Conservation (phyloP, 2,113 vertebrate species). For the Vulpes vulpes region DNA sequence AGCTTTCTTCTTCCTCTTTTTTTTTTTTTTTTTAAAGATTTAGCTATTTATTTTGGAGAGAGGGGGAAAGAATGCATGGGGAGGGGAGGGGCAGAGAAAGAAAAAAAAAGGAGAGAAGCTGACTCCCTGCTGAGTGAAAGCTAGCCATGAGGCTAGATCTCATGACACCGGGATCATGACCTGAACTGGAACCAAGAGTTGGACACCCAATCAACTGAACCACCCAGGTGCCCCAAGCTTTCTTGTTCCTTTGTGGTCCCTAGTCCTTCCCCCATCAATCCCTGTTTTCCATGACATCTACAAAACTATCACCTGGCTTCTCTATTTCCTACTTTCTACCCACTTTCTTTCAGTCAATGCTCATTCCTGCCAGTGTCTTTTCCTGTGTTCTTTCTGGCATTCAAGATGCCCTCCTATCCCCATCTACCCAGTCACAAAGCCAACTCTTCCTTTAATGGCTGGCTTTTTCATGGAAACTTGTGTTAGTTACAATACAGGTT, state of each 20-base stretch:
- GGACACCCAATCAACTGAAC: not conserved
- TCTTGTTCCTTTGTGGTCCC: not conserved
- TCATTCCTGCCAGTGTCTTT: not conserved
- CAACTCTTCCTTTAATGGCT: slow-evolving; percentile 6
- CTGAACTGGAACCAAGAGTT: not conserved
- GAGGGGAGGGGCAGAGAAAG: not conserved
- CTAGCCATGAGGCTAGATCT: not conserved
- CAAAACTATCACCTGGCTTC: not conserved
- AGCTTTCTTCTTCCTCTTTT: not conserved
- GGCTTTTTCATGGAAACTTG: not conserved
- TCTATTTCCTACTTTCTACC: not conserved
- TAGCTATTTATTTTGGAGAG: not conserved
- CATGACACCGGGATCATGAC: not conserved
- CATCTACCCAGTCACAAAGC: not conserved
- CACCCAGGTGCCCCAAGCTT: not conserved
- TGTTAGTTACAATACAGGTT: not conserved
- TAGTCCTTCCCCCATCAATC: not conserved
- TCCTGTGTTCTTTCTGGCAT: not conserved
- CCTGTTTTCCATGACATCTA: not conserved
- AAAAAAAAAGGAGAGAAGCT: not conserved
- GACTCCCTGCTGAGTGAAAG: not conserved
- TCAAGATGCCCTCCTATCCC: not conserved
- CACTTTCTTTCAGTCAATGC: not conserved
- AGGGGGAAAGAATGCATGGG: not conserved
- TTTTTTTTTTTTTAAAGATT: not conserved